Evolutionary conservation across 2,113 vertebrate species (phyloP).

Genomic region (Thalassarche chlororhynchos): DNA sequence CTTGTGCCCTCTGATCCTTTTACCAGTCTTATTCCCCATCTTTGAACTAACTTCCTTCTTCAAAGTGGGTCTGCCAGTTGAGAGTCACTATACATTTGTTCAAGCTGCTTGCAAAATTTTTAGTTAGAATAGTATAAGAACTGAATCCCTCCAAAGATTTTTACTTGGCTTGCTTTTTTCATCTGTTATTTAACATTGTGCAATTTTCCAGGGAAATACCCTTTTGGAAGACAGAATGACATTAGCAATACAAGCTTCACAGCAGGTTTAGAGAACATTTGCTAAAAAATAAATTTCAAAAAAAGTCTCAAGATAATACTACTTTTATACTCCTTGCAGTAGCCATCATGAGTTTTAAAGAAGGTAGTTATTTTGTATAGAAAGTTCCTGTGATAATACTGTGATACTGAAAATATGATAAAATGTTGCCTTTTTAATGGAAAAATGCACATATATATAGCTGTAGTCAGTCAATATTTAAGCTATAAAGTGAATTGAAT

Average conservation of each 20-base stretch:
- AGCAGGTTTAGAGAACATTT: not conserved
- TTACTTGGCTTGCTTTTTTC: not conserved
- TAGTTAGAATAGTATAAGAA: slow-evolving; percentile 4
- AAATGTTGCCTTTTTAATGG: not conserved
- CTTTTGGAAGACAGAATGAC: slow-evolving; percentile 53
- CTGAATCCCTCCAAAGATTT: slow-evolving; percentile 31
- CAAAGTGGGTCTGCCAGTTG: not conserved
- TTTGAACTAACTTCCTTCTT: not conserved
- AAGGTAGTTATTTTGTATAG: not conserved
- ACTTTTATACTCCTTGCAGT: not conserved
- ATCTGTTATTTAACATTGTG: slow-evolving; percentile 17
- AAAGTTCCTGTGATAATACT: not conserved
- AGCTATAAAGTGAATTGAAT: not conserved
- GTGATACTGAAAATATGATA: not conserved
- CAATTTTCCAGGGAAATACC: slow-evolving; percentile 42
- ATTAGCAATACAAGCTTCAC: not conserved
- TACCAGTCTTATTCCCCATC: not conserved
- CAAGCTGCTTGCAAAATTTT: slow-evolving; percentile 11
- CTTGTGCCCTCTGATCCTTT: slow-evolving; percentile 1
- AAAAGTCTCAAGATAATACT: not conserved
- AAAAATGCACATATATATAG: not conserved
- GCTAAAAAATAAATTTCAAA: not conserved
- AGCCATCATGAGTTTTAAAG: not conserved
- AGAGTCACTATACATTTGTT: not conserved
- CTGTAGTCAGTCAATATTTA: not conserved